phyloP scores from a whole-genome alignment of 2,797 vertebrate species.

The Macropodus opercularis region DNA sequence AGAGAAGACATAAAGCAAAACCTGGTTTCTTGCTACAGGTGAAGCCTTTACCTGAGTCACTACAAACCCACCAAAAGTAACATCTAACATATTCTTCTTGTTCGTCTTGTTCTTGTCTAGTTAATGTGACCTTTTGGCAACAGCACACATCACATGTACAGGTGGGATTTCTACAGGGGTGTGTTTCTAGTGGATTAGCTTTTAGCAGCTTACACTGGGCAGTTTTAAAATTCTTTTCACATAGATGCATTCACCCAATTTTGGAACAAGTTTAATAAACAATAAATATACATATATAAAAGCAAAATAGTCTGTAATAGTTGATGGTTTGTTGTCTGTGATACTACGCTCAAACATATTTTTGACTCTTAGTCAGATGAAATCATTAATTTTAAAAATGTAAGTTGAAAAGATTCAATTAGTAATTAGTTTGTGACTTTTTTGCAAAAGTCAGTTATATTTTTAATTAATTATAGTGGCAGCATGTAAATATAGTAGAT shows the following conservation, averaged over 20 bases:
- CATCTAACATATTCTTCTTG: too few relatives aligned
- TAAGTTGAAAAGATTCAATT: too few relatives aligned
- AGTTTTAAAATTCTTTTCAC: constrained; percentile 18
- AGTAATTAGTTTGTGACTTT: too few relatives aligned
- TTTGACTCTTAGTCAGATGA: neutral
- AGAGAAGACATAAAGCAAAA: constrained; percentile 1
- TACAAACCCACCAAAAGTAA: too few relatives aligned
- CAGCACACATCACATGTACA: constrained; percentile 27
- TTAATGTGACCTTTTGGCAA: constrained; percentile 19
- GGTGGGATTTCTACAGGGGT: constrained; percentile 9
- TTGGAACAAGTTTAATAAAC: too few relatives aligned
- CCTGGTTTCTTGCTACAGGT: neutral
- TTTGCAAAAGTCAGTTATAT: too few relatives aligned
- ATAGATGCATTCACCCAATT: constrained; percentile 33
- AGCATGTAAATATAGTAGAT: too few relatives aligned
- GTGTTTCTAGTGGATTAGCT: constrained; percentile 35
- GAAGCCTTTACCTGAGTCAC: neutral
- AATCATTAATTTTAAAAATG: neutral
- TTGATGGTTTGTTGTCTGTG: neutral
- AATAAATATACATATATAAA: too few relatives aligned
- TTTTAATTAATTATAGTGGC: too few relatives aligned
- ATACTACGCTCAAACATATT: neutral
- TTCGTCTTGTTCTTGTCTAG: constrained; percentile 6
- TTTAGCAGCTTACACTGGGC: constrained; percentile 25
- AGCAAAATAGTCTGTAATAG: neutral